Base-by-base conservation (phyloP, 2,888 invertebrate genomes). In the Lordiphosa fenestrarum region DNA sequence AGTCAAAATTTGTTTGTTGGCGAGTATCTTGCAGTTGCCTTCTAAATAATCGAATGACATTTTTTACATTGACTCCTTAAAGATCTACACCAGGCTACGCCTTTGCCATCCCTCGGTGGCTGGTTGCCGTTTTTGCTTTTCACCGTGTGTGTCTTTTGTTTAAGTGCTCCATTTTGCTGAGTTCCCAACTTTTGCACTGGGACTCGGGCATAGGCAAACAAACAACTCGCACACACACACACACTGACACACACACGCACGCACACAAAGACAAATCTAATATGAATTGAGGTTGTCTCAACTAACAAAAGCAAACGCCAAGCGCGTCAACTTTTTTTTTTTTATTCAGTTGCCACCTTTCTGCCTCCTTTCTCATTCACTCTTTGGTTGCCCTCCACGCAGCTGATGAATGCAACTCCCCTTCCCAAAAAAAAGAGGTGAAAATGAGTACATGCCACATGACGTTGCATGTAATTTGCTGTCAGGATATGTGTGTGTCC, bases 251-350 rank as follows among this genome's bases (percentile, higher is more conserved):
- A 49, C 56, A 55, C 52, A 62, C 35, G 33, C 40, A 53, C 53
- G 33, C 47, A 59, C 21, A 49, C 56, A 55, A 53, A 62, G 52
- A 52, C 62, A 54, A 80, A 87, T 87, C 86, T 86, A 86, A 87
- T 87, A 87, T 87, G 88, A 86, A 87, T 87, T 86, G 87, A 86
- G 86, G 87, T 87, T 87, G 86, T 73, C 73, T 81, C 69, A 71
- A 44, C 81, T 71, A 83, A 75, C 75, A 84, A 80, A 81, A 68
- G 81, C 76, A 83, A 83, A 83, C 63, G 73, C 82, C 56, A 60
- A 53, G 61, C 55, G 52, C 54, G 57, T 56, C 51, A 53, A 58
- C 83, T 65, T 71, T 42, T 42, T 41, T 6, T 30, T 44, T 30
- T 13, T 30, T 12, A 30, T 58, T 66, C 61, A 61, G 68, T 72